Evolutionary conservation across 2,888 invertebrate species (phyloP), one percentile per base, ranked within the genome.

Genomic region (Pteria penguin): DNA sequence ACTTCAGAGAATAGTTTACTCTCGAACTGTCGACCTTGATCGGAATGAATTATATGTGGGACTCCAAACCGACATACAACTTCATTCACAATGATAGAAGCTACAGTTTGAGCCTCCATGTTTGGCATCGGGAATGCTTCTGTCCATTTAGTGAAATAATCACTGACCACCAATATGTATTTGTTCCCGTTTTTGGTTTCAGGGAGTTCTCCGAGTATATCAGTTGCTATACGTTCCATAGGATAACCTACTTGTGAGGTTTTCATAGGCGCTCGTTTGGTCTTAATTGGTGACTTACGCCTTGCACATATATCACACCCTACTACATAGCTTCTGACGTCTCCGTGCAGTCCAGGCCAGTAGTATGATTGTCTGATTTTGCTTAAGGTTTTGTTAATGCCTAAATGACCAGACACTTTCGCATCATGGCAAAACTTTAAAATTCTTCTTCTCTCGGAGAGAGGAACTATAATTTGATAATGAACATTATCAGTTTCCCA

Each of bases 101-200:
- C 55, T 4, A 67, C 55, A 0, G 67, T 67, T 18, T 22, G 14
- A 11, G 67, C 27, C 24, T 67, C 67, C 31, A 66, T 66, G 54
- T 66, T 66, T 54, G 66, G 67, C 62, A 62, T 71, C 2, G 62
- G 29, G 24, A 61, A 71, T 22, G 45, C 27, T 27, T 71, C 71
- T 8, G 62, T 71, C 61, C 71, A 71, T 60, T 71, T 71, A 3
- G 71, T 62, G 26, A 52, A 71, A 26, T 71, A 71, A 29, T 71
- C 62, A 29, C 52, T 27, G 3, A 71, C 62, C 4, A 71, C 71
- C 29, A 71, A 31, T 18, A 71, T 71, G 32, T 71, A 62, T 14
- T 52, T 61, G 61, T 71, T 71, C 2, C 62, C 62, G 29, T 45
- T 26, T 69, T 36, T 32, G 70, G 60, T n/a, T 29, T 36, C 29